Conservation (phyloP, 2,113 vertebrate genomes). For the Gavia stellata region DNA sequence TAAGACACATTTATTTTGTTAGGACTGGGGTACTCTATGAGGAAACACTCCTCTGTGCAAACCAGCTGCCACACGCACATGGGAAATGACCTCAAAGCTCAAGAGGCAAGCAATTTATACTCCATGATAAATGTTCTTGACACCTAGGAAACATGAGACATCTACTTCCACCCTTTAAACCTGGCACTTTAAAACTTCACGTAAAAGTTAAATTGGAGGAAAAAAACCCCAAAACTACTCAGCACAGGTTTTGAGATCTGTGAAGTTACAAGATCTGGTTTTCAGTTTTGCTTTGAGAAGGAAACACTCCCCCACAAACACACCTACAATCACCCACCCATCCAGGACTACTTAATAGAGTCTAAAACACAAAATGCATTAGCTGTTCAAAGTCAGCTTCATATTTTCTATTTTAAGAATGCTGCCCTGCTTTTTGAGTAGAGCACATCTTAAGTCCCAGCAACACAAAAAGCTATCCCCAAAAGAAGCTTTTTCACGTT, state of each 20-base stretch:
- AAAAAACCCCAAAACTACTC: background rate
- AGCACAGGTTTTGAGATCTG: background rate
- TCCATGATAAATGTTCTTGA: background rate
- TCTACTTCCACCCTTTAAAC: background rate
- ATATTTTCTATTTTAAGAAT: background rate
- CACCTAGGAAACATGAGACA: background rate
- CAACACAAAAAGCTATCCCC: background rate
- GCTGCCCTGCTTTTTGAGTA: background rate
- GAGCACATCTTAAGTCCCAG: background rate
- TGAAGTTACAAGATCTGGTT: background rate
- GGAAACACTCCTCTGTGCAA: background rate
- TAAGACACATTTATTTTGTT: background rate
- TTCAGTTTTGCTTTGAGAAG: background rate
- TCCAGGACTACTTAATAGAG: background rate
- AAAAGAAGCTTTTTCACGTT: fast-evolving
- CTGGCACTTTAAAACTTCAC: background rate
- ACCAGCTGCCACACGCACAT: background rate
- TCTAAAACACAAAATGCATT: background rate
- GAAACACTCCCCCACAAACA: background rate
- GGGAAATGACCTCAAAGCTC: background rate
- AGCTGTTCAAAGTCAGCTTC: background rate
- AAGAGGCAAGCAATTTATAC: background rate
- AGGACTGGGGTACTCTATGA: background rate
- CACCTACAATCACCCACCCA: background rate
- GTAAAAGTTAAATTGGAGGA: background rate